Evolutionary conservation across 1,140 invertebrate genomes (phyloP).

Genomic region (Diorhabda elongata): DNA sequence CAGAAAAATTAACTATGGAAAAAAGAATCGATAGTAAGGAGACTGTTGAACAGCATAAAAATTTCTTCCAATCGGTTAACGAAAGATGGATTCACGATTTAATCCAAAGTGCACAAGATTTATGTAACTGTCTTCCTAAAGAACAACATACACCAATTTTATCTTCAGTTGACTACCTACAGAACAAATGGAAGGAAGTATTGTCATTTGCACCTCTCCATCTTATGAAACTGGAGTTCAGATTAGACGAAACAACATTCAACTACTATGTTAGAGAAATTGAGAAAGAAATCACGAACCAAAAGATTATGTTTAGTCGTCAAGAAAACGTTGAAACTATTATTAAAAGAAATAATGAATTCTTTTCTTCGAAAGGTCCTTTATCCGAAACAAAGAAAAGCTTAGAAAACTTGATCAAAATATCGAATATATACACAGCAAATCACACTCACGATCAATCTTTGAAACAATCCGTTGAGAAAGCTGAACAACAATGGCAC

Average conservation of each 20-base stretch:
- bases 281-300: slow-evolving; percentile 80
- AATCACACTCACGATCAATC: slow-evolving; percentile 61
- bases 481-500: slow-evolving; percentile 71
- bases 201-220: slow-evolving; percentile 76
- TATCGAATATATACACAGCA: slow-evolving; percentile 61
- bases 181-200: slow-evolving; percentile 75
- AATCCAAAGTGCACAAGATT: slow-evolving; percentile 71
- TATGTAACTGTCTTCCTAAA: slow-evolving; percentile 64
- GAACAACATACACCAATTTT: slow-evolving; percentile 64
- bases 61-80: slow-evolving; percentile 81
- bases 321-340: slow-evolving; percentile 79
- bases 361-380: slow-evolving; percentile 66
- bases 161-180: slow-evolving; percentile 66
- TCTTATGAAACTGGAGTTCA: slow-evolving; percentile 84
- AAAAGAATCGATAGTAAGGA: slow-evolving; percentile 76
- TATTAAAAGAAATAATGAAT: slow-evolving; percentile 70
- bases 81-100: slow-evolving; percentile 79
- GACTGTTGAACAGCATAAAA: slow-evolving; percentile 74
- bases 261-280: slow-evolving; percentile 81
- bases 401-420: slow-evolving; percentile 70
- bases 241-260: slow-evolving; percentile 80
- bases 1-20: slow-evolving; percentile 77
- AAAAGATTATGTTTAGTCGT: slow-evolving; percentile 80
- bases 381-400: slow-evolving; percentile 69
- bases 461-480: slow-evolving; percentile 61